These are phyloP conservation scores for Deilephila elpenor DNA, from an alignment of 2,888 invertebrate genomes.

Conservation along the genomic window DNA sequence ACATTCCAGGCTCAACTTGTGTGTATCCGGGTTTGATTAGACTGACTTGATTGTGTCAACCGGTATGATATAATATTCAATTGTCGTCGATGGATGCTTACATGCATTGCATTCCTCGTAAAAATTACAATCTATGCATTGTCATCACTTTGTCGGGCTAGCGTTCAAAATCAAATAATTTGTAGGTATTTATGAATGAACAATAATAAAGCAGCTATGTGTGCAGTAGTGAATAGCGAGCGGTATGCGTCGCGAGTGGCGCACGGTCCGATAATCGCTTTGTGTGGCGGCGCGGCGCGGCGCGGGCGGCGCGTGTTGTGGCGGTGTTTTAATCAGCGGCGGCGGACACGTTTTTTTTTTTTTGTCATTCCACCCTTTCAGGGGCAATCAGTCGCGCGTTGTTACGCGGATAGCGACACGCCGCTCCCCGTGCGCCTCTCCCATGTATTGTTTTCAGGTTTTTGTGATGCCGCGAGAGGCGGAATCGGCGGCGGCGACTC, in stretches of 20 bases:
- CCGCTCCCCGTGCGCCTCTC: constrained; percentile 58
- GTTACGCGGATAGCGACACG: constrained; percentile 68
- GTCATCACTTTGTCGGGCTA: no score
- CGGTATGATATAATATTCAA: no score
- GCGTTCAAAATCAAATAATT: no score
- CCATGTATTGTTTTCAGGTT: constrained; percentile 52
- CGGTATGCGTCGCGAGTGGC: constrained; percentile 12
- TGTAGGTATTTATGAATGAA: no score
- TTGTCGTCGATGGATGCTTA: no score
- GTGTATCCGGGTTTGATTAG: no score
- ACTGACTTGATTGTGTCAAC: no score
- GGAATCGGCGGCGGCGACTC: not conserved
- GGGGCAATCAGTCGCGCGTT: constrained; percentile 74
- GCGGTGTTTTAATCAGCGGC: constrained; percentile 76
- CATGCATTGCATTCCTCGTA: no score
- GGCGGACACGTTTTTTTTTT: constrained; percentile 59
- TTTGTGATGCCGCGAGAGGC: constrained; percentile 4
- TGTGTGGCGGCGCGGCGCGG: constrained; percentile 54
- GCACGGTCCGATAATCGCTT: constrained; percentile 79
- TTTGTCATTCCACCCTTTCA: constrained; percentile 72
- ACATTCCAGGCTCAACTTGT: no score
- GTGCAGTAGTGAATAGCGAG: not conserved
- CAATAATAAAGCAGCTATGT: not conserved
- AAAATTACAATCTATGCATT: no score
- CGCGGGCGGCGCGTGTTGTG: constrained; percentile 26